Conservation (phyloP, 2,888 invertebrate species). For the Trichopoda pennipes region DNA sequence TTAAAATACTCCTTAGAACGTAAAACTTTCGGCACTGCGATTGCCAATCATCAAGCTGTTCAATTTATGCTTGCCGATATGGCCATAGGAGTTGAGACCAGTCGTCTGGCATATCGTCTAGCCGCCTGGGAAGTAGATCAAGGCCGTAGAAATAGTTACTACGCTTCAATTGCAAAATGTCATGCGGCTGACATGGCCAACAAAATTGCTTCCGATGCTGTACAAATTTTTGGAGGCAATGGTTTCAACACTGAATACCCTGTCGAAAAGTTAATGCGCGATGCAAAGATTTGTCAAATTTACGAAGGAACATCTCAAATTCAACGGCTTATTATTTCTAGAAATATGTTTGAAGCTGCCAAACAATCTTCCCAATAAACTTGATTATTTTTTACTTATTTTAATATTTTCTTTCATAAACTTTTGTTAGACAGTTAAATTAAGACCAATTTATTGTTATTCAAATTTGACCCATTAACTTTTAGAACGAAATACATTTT, state of each 20-base stretch:
- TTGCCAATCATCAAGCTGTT: constrained; percentile 92
- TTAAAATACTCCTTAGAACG: constrained; percentile 95
- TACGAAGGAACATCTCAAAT: constrained; percentile 99
- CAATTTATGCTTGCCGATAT: constrained; percentile 98
- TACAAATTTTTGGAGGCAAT: constrained; percentile 96
- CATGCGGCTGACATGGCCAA: constrained; percentile 96
- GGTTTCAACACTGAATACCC: constrained; percentile 99
- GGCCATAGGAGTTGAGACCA: constrained; percentile 93
- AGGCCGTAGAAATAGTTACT: constrained; percentile 89
- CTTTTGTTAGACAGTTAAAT: too few relatives aligned
- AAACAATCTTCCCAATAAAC: constrained; percentile 70
- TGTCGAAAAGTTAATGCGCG: constrained; percentile 98
- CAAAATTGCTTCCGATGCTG: constrained; percentile 96
- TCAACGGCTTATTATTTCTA: constrained; percentile 95
- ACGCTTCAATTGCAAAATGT: constrained; percentile 97
- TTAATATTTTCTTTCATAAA: too few relatives aligned
- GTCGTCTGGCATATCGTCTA: constrained; percentile 92
- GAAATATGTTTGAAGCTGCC: constrained; percentile 82
- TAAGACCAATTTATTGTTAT: too few relatives aligned
- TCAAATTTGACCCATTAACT: too few relatives aligned
- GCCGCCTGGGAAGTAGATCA: constrained; percentile 96
- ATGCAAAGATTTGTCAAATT: constrained; percentile 99
- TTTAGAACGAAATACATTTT: too few relatives aligned
- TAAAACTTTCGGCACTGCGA: constrained; percentile 94
- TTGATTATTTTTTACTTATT: neutral